These are phyloP conservation scores for Clinocottus analis DNA, from an alignment of 2,113 vertebrate species.

Conservation along the genomic window DNA sequence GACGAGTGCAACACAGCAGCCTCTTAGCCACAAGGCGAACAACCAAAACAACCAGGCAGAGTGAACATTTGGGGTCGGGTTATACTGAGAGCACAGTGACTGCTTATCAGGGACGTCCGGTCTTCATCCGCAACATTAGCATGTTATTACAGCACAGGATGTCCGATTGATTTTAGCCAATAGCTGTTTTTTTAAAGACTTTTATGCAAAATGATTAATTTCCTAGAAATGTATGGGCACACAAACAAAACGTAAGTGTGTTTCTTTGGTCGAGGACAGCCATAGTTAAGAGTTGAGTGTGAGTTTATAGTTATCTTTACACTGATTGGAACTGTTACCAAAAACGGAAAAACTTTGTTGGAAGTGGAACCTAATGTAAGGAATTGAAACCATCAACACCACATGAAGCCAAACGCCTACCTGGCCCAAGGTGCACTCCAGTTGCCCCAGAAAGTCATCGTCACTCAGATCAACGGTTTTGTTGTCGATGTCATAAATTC, in stretches of 20 bases:
- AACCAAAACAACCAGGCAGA: not conserved
- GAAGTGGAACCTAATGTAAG: not conserved
- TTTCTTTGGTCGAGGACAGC: not conserved
- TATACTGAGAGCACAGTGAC: slow-evolving; percentile 22
- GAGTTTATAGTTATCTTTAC: not conserved
- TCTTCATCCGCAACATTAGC: slow-evolving; percentile 17
- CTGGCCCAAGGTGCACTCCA: slow-evolving; percentile 94
- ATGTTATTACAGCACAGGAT: slow-evolving; percentile 33
- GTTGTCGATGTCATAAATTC: slow-evolving; percentile 97
- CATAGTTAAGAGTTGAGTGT: not conserved
- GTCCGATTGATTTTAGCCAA: not conserved
- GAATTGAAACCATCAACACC: not conserved
- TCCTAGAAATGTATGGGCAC: too few species aligned
- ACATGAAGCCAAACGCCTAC: slow-evolving; percentile 72
- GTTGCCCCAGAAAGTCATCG: slow-evolving; percentile 96
- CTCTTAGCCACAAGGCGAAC: not conserved
- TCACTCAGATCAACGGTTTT: slow-evolving; percentile 91
- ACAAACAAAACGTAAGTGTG: too few species aligned
- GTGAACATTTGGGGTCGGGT: slow-evolving; percentile 32
- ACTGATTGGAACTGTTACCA: too few species aligned
- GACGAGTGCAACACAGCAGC: not conserved
- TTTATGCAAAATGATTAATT: not conserved
- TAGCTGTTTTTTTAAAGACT: not conserved
- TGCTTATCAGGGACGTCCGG: slow-evolving; percentile 22
- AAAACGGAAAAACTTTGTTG: not conserved